Base-by-base conservation (phyloP, 2,113 vertebrate genomes). In the Thamnaconus septentrionalis region DNA sequence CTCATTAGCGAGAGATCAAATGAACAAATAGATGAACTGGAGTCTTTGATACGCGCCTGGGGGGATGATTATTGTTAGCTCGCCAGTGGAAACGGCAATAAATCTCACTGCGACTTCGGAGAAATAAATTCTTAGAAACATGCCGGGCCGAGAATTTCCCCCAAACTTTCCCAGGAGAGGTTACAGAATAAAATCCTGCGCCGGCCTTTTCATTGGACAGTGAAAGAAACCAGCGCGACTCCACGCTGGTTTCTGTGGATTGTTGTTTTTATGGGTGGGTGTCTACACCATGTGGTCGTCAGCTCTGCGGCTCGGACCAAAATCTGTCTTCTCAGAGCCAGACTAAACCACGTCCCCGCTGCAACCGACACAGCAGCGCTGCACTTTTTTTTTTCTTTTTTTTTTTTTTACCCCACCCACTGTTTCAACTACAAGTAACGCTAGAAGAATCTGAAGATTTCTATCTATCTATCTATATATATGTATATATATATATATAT, bases 251-350 rank as follows among this genome's bases (percentile, higher is more conserved):
- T 64, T 59, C 18, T 8, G 59, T 54, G 46, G 53, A 59, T 54
- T 81, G 66, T 58, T 74, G 55, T 69, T 84, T 83, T 70, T 73
- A 73, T 69, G 66, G 63, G 63, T 59, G 58, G 62, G 56, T 61
- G 75, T 72, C 63, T 41, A 7, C 64, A 67, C 55, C 70, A 75
- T 74, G 71, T 80, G 79, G 64, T 70, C 18, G 68, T 39, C 56
- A 67, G 72, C 68, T 63, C 70, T 76, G 69, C 4, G 57, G 70
- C 54, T 69, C 69, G 8, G 61, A 73, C 78, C 70, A 50, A 55
- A 80, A 56, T 18, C 76, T 81, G 80, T 86, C 18, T 68, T 83
- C 61, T 66, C 18, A 0, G 11, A 69, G 85, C 78, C 18, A 31
- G 76, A 76, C 50, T 9, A 62, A 77, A 53, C 75, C 77, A 60